Evolutionary conservation across 2,113 vertebrate species (phyloP), one percentile per base, ranked within the genome.

Genomic region (Eupsittula cactorum): DNA sequence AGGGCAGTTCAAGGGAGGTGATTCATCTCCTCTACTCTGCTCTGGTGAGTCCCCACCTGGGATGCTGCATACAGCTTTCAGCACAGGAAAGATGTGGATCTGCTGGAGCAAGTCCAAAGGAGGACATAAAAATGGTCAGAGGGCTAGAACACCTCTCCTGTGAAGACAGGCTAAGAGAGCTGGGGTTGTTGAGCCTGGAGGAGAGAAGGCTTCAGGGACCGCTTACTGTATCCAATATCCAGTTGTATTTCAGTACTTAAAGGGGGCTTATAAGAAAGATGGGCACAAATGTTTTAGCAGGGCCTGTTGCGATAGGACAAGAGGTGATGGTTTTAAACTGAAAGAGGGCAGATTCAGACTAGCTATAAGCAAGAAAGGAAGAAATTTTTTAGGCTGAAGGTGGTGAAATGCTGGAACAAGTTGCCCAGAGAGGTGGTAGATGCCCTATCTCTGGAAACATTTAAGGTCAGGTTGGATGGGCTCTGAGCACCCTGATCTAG

Each of bases 181-280:
- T 79, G 46, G 49, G 11, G 8, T 39, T 71, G 15, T 41, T 42
- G 24, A 55, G 29, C n/a, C n/a, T 35, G 31, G 29, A 49, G 18
- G 37, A 70, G 39, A 35, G 44, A 57, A 35, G 20, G 31, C 25
- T 81, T 9, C 1, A 1, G 13, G n/a, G 12, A 62, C 9, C 67
- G 2, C 10, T 63, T 35, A 21, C 11, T 50, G 25, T 0, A 0
- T 19, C 16, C 28, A n/a, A 23, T n/a, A n/a, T 59, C 33, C 55
- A n/a, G 23, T 14, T 59, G 55, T 59, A n/a, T 78, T 82, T 20
- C 4, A 13, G 0, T 77, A 23, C 17, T 65, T 88, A 39, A 60
- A 82, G 0, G 0, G 5, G 7, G 2, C 7, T 46, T 64, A 7
- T 7, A 42, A 46, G 37, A 41, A 69, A 59, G 25, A 16, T 42